phyloP scores from a whole-genome alignment of 92 coral and sea anemone genomes.

The Siderastrea radians region DNA sequence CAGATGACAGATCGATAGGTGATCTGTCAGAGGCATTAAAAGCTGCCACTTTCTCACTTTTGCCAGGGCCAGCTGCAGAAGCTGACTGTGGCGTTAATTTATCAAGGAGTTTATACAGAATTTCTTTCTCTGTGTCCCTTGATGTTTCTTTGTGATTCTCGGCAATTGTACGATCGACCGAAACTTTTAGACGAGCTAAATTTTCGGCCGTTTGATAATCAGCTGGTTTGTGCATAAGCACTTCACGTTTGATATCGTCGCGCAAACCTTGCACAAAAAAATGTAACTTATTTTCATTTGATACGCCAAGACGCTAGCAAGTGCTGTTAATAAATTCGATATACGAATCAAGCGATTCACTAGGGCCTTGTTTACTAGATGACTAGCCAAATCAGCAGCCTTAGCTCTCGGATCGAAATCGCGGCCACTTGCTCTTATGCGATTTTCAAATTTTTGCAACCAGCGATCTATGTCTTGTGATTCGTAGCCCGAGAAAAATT shows the following conservation, averaged over 20 bases:
- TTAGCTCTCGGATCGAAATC: not conserved
- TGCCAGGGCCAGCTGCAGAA: not conserved
- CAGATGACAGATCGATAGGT: not conserved
- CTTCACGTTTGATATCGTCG: slow-evolving; percentile 8
- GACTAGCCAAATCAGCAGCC: slow-evolving; percentile 9
- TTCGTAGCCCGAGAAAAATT: not conserved
- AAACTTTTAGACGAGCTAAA: slow-evolving; percentile 1
- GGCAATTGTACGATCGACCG: not conserved
- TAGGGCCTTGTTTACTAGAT: slow-evolving; percentile 1
- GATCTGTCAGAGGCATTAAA: not conserved
- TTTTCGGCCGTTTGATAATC: not conserved
- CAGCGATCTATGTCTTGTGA: slow-evolving; percentile 6
- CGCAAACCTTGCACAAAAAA: not conserved
- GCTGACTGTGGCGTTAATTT: not conserved
- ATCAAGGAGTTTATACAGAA: not conserved
- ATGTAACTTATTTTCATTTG: not conserved
- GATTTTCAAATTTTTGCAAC: not conserved
- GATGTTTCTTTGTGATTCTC: not conserved
- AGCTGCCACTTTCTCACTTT: not conserved
- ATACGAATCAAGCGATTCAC: slow-evolving; percentile 4
- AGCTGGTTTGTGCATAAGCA: not conserved
- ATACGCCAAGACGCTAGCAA: not conserved
- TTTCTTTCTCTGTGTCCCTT: not conserved
- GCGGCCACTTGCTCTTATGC: not conserved
- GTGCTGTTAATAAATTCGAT: slow-evolving; percentile 8